Base-by-base conservation (phyloP, 1,140 invertebrate genomes). In the Drosophila erecta region DNA sequence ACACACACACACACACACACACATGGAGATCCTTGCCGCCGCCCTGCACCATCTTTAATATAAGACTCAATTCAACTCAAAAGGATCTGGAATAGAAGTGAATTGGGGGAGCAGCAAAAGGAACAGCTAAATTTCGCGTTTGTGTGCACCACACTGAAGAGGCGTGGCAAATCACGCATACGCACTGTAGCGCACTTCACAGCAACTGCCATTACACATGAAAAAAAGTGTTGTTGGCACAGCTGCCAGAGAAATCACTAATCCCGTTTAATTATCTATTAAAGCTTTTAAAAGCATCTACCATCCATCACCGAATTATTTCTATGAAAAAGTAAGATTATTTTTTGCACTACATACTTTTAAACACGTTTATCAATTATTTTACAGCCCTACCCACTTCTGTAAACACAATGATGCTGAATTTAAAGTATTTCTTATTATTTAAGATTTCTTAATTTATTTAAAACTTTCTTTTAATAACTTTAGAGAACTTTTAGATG, bases 51-150 rank as follows among this genome's bases (percentile, higher is more conserved):
- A 86, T 86, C 83, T 89, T 83, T 79, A 89, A 86, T 86, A 86
- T 89, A 86, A 86, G 83, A 86, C 83, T 87, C 83, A 81, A 86
- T 86, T 83, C 84, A 59, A 44, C 69, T 83, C 76, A 83, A 83
- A 78, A 73, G 73, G 60, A 49, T 57, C 24, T 15, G 24, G 20
- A 57, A 20, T 66, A 57, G 35, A 46, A 66, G 33, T 49, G 55
- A 20, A 24, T 38, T 47, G 49, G 35, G 11, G 41, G 17, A 22
- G 15, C 40, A 6, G 12, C 12, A 46, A 47, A 27, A 15, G 55
- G 22, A 53, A 53, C 60, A 76, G 54, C 74, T 51, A 67, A 81
- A 80, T 72, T 85, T 59, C 60, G 62, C 79, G 51, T 80, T 62
- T 60, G 56, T 84, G 64, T 56, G 27, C 43, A 41, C 40, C 35